Conservation (phyloP, 2,888 invertebrate genomes). For the Drosophila phalerata region DNA sequence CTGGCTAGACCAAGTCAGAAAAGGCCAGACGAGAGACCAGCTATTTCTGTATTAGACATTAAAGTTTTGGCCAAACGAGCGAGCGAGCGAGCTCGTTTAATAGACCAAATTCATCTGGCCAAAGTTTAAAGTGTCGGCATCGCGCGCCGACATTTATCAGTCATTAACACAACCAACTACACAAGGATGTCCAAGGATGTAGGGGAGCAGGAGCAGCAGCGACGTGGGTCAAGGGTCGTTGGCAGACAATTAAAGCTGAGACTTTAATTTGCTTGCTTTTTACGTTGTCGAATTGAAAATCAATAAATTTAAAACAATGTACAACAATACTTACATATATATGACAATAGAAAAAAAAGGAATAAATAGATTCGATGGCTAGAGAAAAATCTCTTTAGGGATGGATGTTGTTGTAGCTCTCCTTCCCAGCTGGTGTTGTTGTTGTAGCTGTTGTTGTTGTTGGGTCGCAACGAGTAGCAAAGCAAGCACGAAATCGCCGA, state of each 20-base stretch:
- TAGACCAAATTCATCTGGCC: slow-evolving; percentile 72
- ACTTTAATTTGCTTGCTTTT: slow-evolving; percentile 57
- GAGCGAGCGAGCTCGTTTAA: slow-evolving; percentile 57
- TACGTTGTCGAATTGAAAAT: slow-evolving; percentile 62
- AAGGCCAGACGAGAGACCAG: slow-evolving; percentile 31
- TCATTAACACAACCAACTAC: slow-evolving; percentile 76
- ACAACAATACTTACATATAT: slow-evolving; percentile 17
- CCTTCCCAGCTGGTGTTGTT: slow-evolving; percentile 17
- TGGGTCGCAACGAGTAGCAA: slow-evolving; percentile 54
- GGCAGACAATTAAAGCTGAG: slow-evolving; percentile 62
- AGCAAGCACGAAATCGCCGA: slow-evolving; percentile 75
- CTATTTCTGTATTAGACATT: slow-evolving; percentile 74
- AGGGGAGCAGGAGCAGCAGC: neutral
- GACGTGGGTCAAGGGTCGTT: slow-evolving; percentile 4
- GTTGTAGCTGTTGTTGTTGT: slow-evolving; percentile 38
- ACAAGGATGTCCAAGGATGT: slow-evolving; percentile 20
- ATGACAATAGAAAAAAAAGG: slow-evolving; percentile 40
- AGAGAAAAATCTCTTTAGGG: slow-evolving; percentile 65
- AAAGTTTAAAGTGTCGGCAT: slow-evolving; percentile 74
- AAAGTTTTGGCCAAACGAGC: slow-evolving; percentile 60
- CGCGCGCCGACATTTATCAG: slow-evolving; percentile 69
- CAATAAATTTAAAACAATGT: slow-evolving; percentile 76
- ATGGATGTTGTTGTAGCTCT: slow-evolving; percentile 45
- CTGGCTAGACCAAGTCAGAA: slow-evolving; percentile 60
- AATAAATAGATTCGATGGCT: slow-evolving; percentile 51